These are phyloP conservation scores for Furcula furcula DNA, from an alignment of 2,888 invertebrate genomes.

Conservation along the genomic window DNA sequence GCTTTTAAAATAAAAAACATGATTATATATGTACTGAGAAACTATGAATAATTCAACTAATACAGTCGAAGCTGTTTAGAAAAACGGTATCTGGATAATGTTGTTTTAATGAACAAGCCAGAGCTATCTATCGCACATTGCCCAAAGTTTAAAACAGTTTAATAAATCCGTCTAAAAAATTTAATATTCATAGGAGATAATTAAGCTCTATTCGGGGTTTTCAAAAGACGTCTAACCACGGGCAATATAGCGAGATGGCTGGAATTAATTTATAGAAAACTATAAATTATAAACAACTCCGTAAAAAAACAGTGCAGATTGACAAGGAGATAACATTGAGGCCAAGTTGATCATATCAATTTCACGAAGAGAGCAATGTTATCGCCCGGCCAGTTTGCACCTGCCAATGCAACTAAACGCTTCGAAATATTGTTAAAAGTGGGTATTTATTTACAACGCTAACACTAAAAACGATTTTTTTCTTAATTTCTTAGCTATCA, in stretches of 20 bases:
- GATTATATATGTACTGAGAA: not conserved
- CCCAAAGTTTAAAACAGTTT: slow-evolving; percentile 19
- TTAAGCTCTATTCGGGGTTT: slow-evolving; percentile 60
- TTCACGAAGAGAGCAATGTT: not conserved
- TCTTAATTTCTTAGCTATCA: slow-evolving; percentile 15
- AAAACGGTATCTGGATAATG: not conserved
- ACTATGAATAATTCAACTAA: not conserved
- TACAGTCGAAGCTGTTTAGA: not conserved
- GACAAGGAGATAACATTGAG: slow-evolving; percentile 2
- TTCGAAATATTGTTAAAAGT: slow-evolving; percentile 9
- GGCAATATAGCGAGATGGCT: slow-evolving; percentile 28
- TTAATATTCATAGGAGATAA: slow-evolving; percentile 34
- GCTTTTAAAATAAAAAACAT: not conserved
- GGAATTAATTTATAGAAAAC: too few relatives aligned
- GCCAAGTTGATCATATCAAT: not conserved
- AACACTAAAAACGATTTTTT: slow-evolving; percentile 3
- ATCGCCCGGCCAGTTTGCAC: slow-evolving; percentile 8
- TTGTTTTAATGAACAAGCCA: not conserved
- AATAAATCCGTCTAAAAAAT: slow-evolving; percentile 44
- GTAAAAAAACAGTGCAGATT: slow-evolving; percentile 13
- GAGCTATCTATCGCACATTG: slow-evolving; percentile 9
- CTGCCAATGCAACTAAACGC: slow-evolving; percentile 7
- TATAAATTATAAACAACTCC: too few relatives aligned
- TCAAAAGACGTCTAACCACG: slow-evolving; percentile 37
- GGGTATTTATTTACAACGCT: slow-evolving; percentile 5